Conservation (phyloP, 1,140 invertebrate species). For the Portunus trituberculatus region DNA sequence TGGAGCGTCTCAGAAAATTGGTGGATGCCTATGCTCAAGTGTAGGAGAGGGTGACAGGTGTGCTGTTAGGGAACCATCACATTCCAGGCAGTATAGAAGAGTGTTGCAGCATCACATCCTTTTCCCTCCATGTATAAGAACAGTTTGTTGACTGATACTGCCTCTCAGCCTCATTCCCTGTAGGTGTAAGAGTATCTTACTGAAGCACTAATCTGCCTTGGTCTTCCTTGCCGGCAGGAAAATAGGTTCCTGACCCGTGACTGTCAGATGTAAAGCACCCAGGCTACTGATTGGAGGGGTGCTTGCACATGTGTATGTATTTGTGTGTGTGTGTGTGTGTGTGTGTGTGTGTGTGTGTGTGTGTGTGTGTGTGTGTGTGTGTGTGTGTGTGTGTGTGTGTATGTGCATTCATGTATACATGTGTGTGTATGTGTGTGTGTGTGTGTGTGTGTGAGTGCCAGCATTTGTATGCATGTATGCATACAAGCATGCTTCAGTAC, state of each 20-base stretch:
- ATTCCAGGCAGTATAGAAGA: not conserved
- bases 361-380: not conserved
- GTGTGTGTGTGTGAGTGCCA: not conserved
- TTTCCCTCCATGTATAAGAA: not conserved
- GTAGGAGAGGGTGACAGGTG: constrained; percentile 34
- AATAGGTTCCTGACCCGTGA: not conserved
- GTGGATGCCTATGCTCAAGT: constrained; percentile 73
- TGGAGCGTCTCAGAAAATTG: constrained; percentile 68
- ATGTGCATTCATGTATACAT: not conserved
- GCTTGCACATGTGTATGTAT: not conserved
- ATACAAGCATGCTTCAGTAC: not conserved
- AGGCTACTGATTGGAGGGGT: not conserved
- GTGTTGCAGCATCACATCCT: not conserved
- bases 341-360: not conserved
- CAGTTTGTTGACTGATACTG: not conserved
- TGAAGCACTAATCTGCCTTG: constrained; percentile 1
- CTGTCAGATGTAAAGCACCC: not conserved
- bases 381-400: not conserved
- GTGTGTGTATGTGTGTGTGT: not conserved
- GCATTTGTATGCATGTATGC: not conserved
- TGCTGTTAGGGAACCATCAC: not conserved
- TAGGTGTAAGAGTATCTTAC: not conserved
- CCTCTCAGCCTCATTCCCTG: not conserved
- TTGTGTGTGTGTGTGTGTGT: not conserved
- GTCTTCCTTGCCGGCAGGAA: constrained; percentile 2